A percentile compares a stretch with the other conserved stretches of the same genome.
These are phyloP conservation scores for Caranx ignobilis DNA, from an alignment of 2,113 vertebrate species.

Conservation along the genomic window DNA sequence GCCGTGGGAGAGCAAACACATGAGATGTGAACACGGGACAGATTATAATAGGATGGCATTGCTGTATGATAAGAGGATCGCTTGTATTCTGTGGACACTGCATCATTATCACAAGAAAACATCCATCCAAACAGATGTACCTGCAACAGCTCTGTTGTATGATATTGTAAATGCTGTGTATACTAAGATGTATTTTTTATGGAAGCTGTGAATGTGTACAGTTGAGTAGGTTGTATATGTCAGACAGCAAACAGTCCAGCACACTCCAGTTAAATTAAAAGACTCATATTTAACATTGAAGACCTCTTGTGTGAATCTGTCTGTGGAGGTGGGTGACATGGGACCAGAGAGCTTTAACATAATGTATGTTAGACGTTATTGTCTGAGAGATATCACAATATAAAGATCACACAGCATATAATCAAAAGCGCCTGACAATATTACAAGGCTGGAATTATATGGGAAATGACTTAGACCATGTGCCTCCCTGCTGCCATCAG, in stretches of 20 bases:
- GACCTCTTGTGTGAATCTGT: constrained; percentile 20
- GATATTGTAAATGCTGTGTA: constrained; percentile 86
- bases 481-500: not conserved
- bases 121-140: constrained; percentile 52
- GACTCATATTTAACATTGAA: constrained; percentile 73
- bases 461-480: constrained; percentile 8
- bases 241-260: constrained; percentile 67
- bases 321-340: not conserved
- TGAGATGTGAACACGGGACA: constrained; percentile 25
- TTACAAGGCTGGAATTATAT: constrained; percentile 4
- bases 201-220: constrained; percentile 84
- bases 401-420: not conserved
- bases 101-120: constrained; percentile 41
- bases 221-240: constrained; percentile 78
- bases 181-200: constrained; percentile 87
- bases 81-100: constrained; percentile 51
- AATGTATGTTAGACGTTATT: not conserved
- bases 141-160: constrained; percentile 78
- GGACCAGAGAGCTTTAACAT: not conserved
- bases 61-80: constrained; percentile 35
- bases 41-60: constrained; percentile 10
- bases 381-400: not conserved
- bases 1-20: constrained; percentile 27
- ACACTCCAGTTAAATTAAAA: constrained; percentile 84
- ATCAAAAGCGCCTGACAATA: not conserved